Conservation (phyloP, 2,113 vertebrate species). For the Esox niger region DNA sequence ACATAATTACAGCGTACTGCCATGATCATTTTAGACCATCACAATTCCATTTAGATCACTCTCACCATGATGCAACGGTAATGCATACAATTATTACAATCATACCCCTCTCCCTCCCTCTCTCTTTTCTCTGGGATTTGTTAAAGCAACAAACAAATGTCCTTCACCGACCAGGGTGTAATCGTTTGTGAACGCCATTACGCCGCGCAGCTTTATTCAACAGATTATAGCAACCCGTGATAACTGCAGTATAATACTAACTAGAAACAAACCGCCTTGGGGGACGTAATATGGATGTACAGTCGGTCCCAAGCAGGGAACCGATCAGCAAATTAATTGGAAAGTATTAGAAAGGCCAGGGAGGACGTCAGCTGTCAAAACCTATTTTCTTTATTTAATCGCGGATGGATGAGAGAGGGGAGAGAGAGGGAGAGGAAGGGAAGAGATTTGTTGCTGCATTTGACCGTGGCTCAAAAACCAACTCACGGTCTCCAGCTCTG, state of each 20-base stretch:
- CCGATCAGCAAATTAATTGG: slow-evolving; percentile 61
- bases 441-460: slow-evolving; percentile 4
- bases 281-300: slow-evolving; percentile 49
- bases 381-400: slow-evolving; percentile 60
- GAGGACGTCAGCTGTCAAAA: slow-evolving; percentile 70
- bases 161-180: slow-evolving; percentile 28
- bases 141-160: slow-evolving; percentile 36
- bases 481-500: slow-evolving; percentile 8
- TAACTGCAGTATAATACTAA: slow-evolving; percentile 43
- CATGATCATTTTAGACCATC: not conserved
- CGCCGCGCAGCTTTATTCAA: slow-evolving; percentile 35
- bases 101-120: not conserved
- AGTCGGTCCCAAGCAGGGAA: slow-evolving; percentile 57
- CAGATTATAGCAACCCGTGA: slow-evolving; percentile 42
- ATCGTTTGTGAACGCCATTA: slow-evolving; percentile 25
- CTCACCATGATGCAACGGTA: slow-evolving; percentile 19
- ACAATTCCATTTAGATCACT: slow-evolving; percentile 6
- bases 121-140: slow-evolving; percentile 13
- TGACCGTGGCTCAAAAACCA: slow-evolving; percentile 24
- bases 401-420: slow-evolving; percentile 34
- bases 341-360: slow-evolving; percentile 59
- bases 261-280: slow-evolving; percentile 59
- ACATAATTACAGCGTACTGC: slow-evolving; percentile 4
- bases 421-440: no score
- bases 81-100: slow-evolving; percentile 19